Base-by-base conservation (phyloP, 2,797 vertebrate species). In the Pangasius mekongensis region DNA sequence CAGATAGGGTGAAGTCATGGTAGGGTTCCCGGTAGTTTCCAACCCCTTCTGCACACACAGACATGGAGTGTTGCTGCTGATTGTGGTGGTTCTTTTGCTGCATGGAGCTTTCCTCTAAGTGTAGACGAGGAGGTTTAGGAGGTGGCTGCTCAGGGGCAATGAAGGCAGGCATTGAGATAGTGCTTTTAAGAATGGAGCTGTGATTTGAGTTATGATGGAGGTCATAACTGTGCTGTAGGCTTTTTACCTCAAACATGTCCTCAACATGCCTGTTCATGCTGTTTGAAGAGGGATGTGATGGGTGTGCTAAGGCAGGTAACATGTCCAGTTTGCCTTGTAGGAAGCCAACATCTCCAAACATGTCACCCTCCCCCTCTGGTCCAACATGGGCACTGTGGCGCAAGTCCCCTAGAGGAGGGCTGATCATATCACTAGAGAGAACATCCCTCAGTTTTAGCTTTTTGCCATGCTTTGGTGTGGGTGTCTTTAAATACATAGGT, bases 311-410 rank as follows among this genome's bases (percentile, higher is more conserved):
- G 0, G 91, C 47, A 0, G 96, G 95, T 80, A 97, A 94, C 92
- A 97, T 95, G 91, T 95, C 94, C 87, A 96, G 94, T 91, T 96
- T 96, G 0, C 96, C 97, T 91, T 95, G 95, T 27, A 97, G 93
- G 92, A 97, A 97, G n/a, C 94, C 94, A 76, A 97, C 95, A 14
- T 97, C 97, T 5, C 97, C 97, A 3, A 97, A 97, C 97, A 97
- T 97, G 94, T 96, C 97, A 0, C 93, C 93, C 81, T 96, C 92
- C 0, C 97, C 96, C 0, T 96, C 95, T 0, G 93, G 94, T 14
- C 97, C 97, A 56, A 97, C 96, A 7, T 97, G 97, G 18, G 97
- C 96, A 0, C 96, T 97, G 94, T 97, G 97, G 2, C 96, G 95
- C 0, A 97, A 94, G 49, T 97, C 97, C 0, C 97, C 97, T 86